These are phyloP conservation scores for Panthera tigris DNA, from an alignment of 2,113 vertebrate species.

Conservation along the genomic window DNA sequence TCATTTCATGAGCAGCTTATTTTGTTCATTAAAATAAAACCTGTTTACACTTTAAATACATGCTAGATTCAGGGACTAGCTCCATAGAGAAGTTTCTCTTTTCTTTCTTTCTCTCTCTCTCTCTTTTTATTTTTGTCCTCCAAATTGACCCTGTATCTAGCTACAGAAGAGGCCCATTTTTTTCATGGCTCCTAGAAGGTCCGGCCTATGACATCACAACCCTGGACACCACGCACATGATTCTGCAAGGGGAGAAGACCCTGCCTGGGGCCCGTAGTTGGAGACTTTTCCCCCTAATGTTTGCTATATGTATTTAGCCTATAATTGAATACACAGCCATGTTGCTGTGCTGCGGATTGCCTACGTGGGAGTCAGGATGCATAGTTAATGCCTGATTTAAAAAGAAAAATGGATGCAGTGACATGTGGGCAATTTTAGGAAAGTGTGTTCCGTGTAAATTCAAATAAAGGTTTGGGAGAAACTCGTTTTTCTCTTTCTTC, in stretches of 20 bases:
- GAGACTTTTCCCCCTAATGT: neutral
- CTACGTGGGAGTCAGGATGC: constrained; percentile 52
- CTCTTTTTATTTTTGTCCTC: neutral
- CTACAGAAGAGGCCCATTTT: neutral
- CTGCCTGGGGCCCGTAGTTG: neutral
- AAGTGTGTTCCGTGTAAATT: constrained; percentile 60
- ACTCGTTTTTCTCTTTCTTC: neutral
- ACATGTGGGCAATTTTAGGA: constrained; percentile 60
- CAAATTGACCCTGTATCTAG: neutral
- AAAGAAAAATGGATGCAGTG: constrained; percentile 72
- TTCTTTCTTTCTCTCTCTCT: neutral
- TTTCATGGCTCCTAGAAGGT: neutral
- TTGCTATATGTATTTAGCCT: constrained; percentile 29
- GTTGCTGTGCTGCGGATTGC: constrained; percentile 38
- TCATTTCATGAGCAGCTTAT: neutral
- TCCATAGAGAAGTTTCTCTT: neutral
- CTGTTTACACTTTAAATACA: neutral
- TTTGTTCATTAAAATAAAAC: neutral
- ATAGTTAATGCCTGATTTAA: constrained; percentile 70
- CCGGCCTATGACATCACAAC: neutral
- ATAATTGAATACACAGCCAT: constrained; percentile 16
- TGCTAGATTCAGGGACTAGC: neutral
- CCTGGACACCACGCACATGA: neutral
- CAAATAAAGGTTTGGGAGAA: constrained; percentile 13
- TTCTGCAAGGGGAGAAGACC: neutral